Conservation (phyloP, 2,888 invertebrate species). For the Orchesella flavescens region DNA sequence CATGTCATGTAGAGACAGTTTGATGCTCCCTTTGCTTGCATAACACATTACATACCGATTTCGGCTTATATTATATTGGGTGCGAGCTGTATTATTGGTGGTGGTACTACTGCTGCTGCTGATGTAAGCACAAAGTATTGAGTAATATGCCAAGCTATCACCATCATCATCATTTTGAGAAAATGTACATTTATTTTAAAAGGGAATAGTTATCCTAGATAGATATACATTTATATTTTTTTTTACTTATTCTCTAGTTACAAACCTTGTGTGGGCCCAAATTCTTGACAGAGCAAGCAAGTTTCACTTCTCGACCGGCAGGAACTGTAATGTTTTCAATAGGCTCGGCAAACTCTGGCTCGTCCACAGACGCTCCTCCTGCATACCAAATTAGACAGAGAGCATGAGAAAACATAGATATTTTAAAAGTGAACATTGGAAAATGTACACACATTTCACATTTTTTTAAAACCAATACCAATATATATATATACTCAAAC, state of each 20-base stretch:
- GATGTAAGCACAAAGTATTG: constrained; percentile 42
- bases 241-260: neutral
- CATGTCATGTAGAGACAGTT: neutral
- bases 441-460: constrained; percentile 32
- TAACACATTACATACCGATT: constrained; percentile 14
- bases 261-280: constrained; percentile 92
- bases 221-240: neutral
- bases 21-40: constrained; percentile 31
- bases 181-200: constrained; percentile 17
- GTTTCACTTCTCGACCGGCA: constrained; percentile 89
- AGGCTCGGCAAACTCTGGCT: constrained; percentile 91
- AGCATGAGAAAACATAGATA: constrained; percentile 15
- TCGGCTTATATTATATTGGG: too few species aligned
- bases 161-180: neutral
- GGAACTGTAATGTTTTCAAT: constrained; percentile 93
- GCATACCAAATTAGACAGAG: constrained; percentile 65
- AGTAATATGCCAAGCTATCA: constrained; percentile 20
- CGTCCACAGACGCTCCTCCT: constrained; percentile 80
- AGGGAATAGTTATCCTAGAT: neutral
- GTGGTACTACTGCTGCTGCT: constrained; percentile 10
- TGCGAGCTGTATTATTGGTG: too few species aligned
- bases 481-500: too few species aligned
- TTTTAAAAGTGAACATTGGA: constrained; percentile 14
- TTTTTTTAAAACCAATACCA: constrained; percentile 7
- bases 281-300: constrained; percentile 93